These are phyloP conservation scores for Xestia ashworthii DNA, from an alignment of 2,888 invertebrate species.

Conservation along the genomic window DNA sequence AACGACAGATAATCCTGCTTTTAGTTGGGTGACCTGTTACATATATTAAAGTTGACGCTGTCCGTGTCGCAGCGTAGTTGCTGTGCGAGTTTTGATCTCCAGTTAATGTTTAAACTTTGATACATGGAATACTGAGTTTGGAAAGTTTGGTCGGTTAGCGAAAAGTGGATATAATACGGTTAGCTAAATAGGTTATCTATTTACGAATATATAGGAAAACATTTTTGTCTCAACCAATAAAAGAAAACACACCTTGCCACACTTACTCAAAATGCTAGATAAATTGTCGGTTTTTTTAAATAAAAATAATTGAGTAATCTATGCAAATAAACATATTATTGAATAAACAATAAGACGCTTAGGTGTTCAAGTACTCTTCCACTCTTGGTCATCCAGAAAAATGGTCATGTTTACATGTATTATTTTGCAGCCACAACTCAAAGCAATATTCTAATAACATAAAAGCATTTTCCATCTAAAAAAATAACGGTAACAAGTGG, in stretches of 20 bases:
- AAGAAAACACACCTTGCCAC: not conserved
- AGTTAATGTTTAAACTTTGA: slow-evolving; percentile 61
- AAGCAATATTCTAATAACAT: not conserved
- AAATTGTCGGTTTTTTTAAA: not conserved
- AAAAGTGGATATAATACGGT: slow-evolving; percentile 31
- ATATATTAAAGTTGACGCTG: slow-evolving; percentile 60
- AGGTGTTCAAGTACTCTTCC: not conserved
- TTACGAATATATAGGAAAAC: not conserved
- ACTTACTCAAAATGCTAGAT: not conserved
- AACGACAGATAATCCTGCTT: slow-evolving; percentile 65
- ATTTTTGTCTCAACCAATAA: not conserved
- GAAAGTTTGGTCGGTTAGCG: slow-evolving; percentile 40
- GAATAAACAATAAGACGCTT: not conserved
- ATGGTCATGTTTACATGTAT: not conserved
- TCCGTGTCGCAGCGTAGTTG: slow-evolving; percentile 48
- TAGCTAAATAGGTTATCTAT: not conserved
- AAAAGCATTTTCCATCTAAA: not conserved
- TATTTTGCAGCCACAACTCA: too few species aligned
- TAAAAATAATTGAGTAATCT: not conserved
- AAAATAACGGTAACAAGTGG: slow-evolving; percentile 13
- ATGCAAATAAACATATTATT: not conserved
- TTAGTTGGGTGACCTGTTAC: slow-evolving; percentile 65
- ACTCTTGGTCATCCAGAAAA: not conserved
- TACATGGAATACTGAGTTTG: slow-evolving; percentile 53
- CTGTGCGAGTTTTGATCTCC: slow-evolving; percentile 52